Percentiles rank a stretch among this genome's conserved stretches.
Evolutionary conservation across 2,888 invertebrate species (phyloP).

Genomic region (Brachypalpus laphriformis): DNA sequence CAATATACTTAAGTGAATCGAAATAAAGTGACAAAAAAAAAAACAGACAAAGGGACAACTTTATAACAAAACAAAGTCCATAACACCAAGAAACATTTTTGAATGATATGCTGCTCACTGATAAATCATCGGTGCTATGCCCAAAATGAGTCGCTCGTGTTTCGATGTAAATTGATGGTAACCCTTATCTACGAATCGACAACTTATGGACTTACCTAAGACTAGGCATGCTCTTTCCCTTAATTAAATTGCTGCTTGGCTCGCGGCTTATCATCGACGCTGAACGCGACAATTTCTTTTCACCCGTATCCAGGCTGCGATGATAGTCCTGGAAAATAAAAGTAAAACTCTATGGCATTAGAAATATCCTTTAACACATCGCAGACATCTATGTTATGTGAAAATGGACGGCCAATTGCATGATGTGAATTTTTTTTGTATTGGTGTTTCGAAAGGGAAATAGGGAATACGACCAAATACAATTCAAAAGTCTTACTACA

Average conservation of each 20-base stretch:
- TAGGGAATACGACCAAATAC: constrained; percentile 43
- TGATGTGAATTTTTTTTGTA: constrained; percentile 58
- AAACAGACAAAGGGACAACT: not conserved
- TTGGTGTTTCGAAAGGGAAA: constrained; percentile 32
- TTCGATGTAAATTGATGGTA: constrained; percentile 8
- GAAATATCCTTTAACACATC: not conserved
- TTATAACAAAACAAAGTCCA: not conserved
- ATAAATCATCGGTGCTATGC: constrained; percentile 40
- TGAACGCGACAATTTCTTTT: constrained; percentile 89
- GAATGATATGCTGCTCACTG: constrained; percentile 6
- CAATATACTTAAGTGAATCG: not conserved
- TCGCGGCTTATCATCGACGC: constrained; percentile 87
- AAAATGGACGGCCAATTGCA: constrained; percentile 58
- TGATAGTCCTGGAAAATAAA: constrained; percentile 87
- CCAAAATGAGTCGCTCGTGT: constrained; percentile 30
- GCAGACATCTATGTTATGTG: constrained; percentile 43
- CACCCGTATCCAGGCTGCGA: constrained; percentile 91
- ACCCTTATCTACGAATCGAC: not conserved
- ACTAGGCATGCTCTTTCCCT: constrained; percentile 98
- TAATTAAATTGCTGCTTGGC: constrained; percentile 89
- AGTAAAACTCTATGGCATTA: not conserved
- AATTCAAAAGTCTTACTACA: constrained; percentile 84
- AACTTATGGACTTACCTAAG: constrained; percentile 87
- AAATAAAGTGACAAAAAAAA: no score
- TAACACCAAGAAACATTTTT: not conserved